A percentile compares a stretch with the other conserved stretches of the same genome.
Evolutionary conservation across 2,113 vertebrate species (phyloP).

Genomic region (Grantiella picta): DNA sequence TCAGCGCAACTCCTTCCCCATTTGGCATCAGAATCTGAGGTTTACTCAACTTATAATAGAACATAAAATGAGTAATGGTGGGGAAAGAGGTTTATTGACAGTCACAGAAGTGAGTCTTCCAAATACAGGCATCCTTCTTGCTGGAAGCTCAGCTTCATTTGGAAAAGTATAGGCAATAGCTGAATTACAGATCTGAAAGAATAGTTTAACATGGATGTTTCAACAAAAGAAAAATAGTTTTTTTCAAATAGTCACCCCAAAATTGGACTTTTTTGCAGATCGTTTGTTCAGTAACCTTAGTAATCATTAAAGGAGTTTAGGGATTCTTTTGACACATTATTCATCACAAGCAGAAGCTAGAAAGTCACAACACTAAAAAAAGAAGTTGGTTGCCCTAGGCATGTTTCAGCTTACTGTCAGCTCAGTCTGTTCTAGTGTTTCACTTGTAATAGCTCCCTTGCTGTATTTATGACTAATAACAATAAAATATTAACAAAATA

Average conservation of each 20-base stretch:
- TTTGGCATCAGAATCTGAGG: neutral
- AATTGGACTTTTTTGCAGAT: neutral
- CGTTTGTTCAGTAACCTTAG: neutral
- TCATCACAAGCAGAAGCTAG: constrained; percentile 33
- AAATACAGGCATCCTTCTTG: neutral
- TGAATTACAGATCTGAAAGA: neutral
- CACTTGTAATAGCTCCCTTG: constrained; percentile 21
- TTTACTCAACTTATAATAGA: neutral
- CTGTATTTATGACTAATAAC: constrained; percentile 30
- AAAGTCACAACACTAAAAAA: constrained; percentile 10
- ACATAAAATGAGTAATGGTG: neutral
- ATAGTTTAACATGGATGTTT: neutral
- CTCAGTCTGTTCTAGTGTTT: constrained; percentile 15
- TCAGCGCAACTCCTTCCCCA: neutral
- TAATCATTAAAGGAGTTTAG: constrained; percentile 6
- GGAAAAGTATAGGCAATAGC: neutral
- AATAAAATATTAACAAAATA: constrained; percentile 55
- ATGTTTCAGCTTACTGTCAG: constrained; percentile 47
- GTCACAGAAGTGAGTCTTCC: neutral
- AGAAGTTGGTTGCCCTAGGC: constrained; percentile 30
- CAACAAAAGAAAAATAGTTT: neutral
- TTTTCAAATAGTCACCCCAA: neutral
- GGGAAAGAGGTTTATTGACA: neutral
- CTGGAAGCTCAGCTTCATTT: neutral
- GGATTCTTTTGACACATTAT: constrained; percentile 16